Conservation (phyloP, 2,113 vertebrate genomes). For the Rhadina sibilatrix region DNA sequence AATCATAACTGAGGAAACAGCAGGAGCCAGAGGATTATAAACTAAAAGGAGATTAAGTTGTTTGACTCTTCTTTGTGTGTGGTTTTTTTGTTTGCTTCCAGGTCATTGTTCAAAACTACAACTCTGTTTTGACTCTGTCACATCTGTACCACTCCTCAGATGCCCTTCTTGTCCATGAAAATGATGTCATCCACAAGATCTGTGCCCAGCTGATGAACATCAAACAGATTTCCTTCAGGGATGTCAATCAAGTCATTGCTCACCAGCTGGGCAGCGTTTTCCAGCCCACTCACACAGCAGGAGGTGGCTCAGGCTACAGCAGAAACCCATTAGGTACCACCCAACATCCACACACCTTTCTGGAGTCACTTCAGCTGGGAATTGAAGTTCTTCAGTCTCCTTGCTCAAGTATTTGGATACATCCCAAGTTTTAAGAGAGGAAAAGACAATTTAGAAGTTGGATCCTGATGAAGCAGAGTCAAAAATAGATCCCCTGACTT, state of each 20-base stretch:
- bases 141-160: conserved; percentile 90
- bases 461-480: background rate
- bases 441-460: background rate
- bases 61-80: background rate
- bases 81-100: conserved; percentile 40
- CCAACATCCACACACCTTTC: background rate
- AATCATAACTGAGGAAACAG: background rate
- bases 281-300: conserved; percentile 80
- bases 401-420: background rate
- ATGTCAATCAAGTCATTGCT: conserved; percentile 89
- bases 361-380: background rate
- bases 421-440: background rate
- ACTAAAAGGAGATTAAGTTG: background rate
- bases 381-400: background rate
- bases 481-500: background rate
- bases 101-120: conserved; percentile 99
- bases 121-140: conserved; percentile 90
- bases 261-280: conserved; percentile 91
- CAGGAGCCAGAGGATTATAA: background rate
- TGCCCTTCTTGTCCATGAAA: conserved; percentile 93
- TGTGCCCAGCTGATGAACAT: conserved; percentile 89
- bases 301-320: conserved; percentile 72
- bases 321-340: conserved; percentile 84
- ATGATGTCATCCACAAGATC: conserved; percentile 88
- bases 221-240: conserved; percentile 88